These are phyloP conservation scores for Torymus auratus DNA, from an alignment of 2,888 invertebrate species.

Conservation along the genomic window DNA sequence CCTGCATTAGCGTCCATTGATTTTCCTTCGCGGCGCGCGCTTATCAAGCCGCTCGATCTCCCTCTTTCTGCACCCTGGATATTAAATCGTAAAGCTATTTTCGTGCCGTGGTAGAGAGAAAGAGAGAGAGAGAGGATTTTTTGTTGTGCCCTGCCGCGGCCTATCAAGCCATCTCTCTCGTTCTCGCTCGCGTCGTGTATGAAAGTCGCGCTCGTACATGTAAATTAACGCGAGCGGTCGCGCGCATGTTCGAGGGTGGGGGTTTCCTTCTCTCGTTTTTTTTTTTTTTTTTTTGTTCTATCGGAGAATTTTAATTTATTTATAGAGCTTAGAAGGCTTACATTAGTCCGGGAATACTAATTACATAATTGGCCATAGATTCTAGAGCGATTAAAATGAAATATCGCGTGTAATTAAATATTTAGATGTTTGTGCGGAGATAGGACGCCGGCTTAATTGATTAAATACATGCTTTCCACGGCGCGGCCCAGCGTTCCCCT, in stretches of 20 bases:
- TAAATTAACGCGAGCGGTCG: slow-evolving; percentile 16
- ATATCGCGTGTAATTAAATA: too few relatives aligned
- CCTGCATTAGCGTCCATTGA: slow-evolving; percentile 55
- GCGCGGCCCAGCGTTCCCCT: too few relatives aligned
- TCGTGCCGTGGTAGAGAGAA: slow-evolving; percentile 26
- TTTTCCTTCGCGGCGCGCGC: slow-evolving; percentile 38
- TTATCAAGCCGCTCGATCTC: slow-evolving; percentile 50
- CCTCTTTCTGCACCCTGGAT: slow-evolving; percentile 33
- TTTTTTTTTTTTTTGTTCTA: background rate
- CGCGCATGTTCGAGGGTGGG: too few relatives aligned
- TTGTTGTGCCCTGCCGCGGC: slow-evolving; percentile 38
- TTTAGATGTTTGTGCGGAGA: too few relatives aligned
- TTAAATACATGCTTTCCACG: background rate
- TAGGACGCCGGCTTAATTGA: background rate
- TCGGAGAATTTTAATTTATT: too few relatives aligned
- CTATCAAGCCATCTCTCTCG: slow-evolving; percentile 41
- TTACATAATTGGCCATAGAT: too few relatives aligned
- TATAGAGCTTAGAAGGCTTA: too few relatives aligned
- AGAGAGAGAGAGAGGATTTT: slow-evolving; percentile 7
- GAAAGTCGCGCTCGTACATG: slow-evolving; percentile 31
- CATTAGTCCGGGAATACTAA: too few relatives aligned
- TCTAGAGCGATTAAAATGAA: too few relatives aligned
- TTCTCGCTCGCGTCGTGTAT: slow-evolving; percentile 1
- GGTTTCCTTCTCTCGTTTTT: background rate
- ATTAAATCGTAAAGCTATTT: slow-evolving; percentile 56